Evolutionary conservation across 1,140 invertebrate genomes (phyloP), one percentile per base, ranked within the genome.

Genomic region (Mercenaria mercenaria): DNA sequence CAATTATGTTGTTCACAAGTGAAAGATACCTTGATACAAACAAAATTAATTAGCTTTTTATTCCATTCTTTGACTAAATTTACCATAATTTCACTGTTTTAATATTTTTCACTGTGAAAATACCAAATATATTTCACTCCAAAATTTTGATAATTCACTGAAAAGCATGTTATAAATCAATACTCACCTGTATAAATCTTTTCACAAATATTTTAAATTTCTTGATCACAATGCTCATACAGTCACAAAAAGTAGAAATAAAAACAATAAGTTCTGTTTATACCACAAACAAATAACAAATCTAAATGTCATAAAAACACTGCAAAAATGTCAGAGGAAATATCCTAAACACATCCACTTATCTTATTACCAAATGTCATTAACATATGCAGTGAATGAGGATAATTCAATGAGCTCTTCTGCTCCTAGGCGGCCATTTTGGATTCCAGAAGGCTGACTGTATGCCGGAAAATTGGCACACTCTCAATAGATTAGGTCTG

Each of bases 391-490:
- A 77, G n/a, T 29, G 4, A 47, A 77, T 47, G 23, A n/a, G 41
- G 26, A 26, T 39, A 52, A 37, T 37, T 50, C 32, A 32, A 32
- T 47, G 52, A 56, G 34, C 15, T 37, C 23, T 47, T 20, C 67
- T 56, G 61, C 52, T 74, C 41, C 37, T 34, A 23, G 39, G 84
- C 52, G 20, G 74, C 84, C 74, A 87, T 77, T 34, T 87, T 83
- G 41, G 59, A 83, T 83, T 83, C 81, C 81, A 69, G 59, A 67
- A 59, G 18, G 61, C n/a, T 83, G 81, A 83, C 23, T 83, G 29
- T 23, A 26, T 83, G 26, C 76, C 10, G 34, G 47, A 79, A 34
- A 79, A 6, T 52, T 79, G 76, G 76, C 76, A 79, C 47, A 20
- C n/a, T 79, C 32, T 79, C 76, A 79, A 79, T n/a, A 79, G 34